Evolutionary conservation across 2,113 vertebrate species (phyloP), one percentile per base, ranked within the genome.

Genomic region (Poeciliopsis turrubarensis): DNA sequence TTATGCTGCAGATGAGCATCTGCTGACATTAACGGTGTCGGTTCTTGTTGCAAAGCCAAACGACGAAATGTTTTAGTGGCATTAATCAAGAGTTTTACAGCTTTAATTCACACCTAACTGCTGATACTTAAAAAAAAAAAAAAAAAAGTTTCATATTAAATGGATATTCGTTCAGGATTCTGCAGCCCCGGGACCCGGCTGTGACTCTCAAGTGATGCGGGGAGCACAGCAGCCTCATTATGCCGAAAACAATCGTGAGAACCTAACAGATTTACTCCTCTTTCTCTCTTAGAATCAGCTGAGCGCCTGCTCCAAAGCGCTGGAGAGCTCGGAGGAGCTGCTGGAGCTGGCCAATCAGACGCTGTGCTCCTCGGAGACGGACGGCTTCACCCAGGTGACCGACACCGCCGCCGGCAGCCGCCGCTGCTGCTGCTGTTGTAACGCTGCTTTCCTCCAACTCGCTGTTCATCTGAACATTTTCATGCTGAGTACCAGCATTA

Each of bases 281-380:
- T 57, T 11, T 11, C 34, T 37, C 34, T 37, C 34, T 37, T 80
- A 98, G 97, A 96, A 94, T 92, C 97, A 99, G 91, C 94, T 98
- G 87, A 93, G 93, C 0, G 95, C 96, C 0, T 96, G 97, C 19
- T 94, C 96, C 7, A 96, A 97, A 89, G 97, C 97, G 14, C 92
- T 98, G 93, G 97, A 99, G 94, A 97, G 96, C 80, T 98, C 97
- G 0, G 97, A 98, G 92, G 97, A 99, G 87, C 95, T 98, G 83
- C 92, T 99, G 89, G 97, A 99, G 70, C 89, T 93, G 0, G 97
- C 97, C 92, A 97, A 98, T 86, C 97, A 99, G 89, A 96, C 96
- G 0, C 93, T 99, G 41, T 96, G 95, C 87, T 94, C 93, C 0
- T 91, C 96, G 0, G 93, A 95, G 84, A 92, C 91, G 0, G 95